These are phyloP conservation scores for Mormyrops attenuatus DNA, from an alignment of 2,797 vertebrate genomes.

Conservation along the genomic window DNA sequence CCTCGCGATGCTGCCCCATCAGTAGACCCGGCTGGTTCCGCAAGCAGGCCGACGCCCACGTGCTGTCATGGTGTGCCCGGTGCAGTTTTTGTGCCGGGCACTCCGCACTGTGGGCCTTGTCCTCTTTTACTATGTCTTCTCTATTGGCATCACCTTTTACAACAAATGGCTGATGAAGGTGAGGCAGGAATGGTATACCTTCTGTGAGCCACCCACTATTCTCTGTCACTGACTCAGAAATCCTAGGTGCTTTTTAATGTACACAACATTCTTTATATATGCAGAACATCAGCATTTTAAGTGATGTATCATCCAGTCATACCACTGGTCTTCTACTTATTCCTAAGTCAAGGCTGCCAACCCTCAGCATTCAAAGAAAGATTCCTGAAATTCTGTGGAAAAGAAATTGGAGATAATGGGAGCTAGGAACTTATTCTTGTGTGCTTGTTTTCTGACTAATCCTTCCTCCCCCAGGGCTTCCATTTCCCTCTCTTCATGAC, in stretches of 20 bases:
- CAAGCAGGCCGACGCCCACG: not conserved
- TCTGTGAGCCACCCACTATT: not conserved
- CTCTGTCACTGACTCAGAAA: not conserved
- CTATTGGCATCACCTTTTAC: slow-evolving; percentile 92
- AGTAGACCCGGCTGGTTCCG: not conserved
- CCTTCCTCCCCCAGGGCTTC: slow-evolving; percentile 65
- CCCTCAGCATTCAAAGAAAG: not conserved
- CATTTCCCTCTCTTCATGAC: slow-evolving; percentile 88
- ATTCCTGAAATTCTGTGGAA: not conserved
- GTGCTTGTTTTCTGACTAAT: not conserved
- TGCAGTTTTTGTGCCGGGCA: slow-evolving; percentile 61
- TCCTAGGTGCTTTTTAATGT: not conserved
- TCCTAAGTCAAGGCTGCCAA: not conserved
- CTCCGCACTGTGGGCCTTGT: slow-evolving; percentile 69
- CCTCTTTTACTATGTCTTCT: slow-evolving; percentile 82
- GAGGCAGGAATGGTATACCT: slow-evolving; percentile 7
- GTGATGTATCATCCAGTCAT: not conserved
- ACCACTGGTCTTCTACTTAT: not conserved
- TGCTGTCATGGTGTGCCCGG: slow-evolving; percentile 52
- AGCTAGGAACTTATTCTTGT: not conserved
- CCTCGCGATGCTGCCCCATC: not conserved
- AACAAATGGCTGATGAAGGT: slow-evolving; percentile 94
- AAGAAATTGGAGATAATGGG: not conserved
- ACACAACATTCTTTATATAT: not conserved
- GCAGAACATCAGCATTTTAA: not conserved